phyloP scores from a whole-genome alignment of 2,113 vertebrate species.

The Scortum barcoo region DNA sequence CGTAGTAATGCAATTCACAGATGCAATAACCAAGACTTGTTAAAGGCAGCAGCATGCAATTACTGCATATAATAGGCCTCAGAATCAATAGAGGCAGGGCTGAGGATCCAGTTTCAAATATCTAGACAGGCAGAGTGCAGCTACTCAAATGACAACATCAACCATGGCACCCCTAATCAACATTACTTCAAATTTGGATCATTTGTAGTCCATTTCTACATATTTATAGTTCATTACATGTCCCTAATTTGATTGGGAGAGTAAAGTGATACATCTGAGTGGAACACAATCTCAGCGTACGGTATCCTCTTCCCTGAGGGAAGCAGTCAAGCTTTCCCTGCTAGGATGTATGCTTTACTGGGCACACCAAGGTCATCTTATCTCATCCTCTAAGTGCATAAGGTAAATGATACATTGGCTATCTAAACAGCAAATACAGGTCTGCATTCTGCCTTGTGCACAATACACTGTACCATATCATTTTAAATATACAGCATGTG shows the following conservation, averaged over 20 bases:
- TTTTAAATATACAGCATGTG: conserved; percentile 6
- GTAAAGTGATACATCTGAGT: conserved; percentile 80
- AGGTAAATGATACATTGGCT: conserved; percentile 79
- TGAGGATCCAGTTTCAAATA: conserved; percentile 80
- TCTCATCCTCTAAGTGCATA: conserved; percentile 81
- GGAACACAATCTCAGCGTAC: conserved; percentile 76
- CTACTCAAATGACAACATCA: conserved; percentile 83
- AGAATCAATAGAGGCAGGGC: conserved; percentile 81
- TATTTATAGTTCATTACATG: conserved; percentile 84
- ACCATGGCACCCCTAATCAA: conserved; percentile 75
- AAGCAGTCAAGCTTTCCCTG: conserved; percentile 73
- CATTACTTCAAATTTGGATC: conserved; percentile 81
- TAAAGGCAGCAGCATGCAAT: conserved; percentile 85
- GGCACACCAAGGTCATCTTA: conserved; percentile 80
- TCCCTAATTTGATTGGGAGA: conserved; percentile 81
- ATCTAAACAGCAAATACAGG: conserved; percentile 61
- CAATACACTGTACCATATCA: background rate
- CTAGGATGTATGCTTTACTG: conserved; percentile 74
- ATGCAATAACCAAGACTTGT: conserved; percentile 85
- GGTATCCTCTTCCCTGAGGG: conserved; percentile 77
- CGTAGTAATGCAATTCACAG: conserved; percentile 82
- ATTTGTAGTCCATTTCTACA: conserved; percentile 85
- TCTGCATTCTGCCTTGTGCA: conserved; percentile 30
- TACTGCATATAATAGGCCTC: conserved; percentile 79
- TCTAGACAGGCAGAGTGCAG: conserved; percentile 77